phyloP scores from a whole-genome alignment of 2,113 vertebrate species.

The Hymenochirus boettgeri region DNA sequence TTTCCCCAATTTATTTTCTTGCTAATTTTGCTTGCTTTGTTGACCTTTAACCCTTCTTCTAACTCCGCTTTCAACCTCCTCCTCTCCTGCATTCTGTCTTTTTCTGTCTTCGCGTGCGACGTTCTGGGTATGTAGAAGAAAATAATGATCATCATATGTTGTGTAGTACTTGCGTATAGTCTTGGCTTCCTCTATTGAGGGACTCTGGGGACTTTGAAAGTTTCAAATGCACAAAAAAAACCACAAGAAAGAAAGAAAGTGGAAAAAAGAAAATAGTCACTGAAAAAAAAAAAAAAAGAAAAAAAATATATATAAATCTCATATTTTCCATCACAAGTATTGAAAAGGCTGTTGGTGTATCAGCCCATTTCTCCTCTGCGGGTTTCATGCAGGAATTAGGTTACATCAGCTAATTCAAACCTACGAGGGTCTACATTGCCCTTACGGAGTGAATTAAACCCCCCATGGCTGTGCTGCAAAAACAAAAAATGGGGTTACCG shows the following conservation, averaged over 20 bases:
- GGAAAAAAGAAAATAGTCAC: conserved; percentile 34
- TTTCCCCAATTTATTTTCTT: not conserved
- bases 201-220: conserved; percentile 83
- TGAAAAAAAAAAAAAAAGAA: conserved; percentile 26
- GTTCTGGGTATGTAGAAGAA: conserved; percentile 69
- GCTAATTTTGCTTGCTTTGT: not conserved
- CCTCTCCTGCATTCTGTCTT: not conserved
- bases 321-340: conserved; percentile 35
- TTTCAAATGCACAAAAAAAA: conserved; percentile 53
- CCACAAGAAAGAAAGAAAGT: conserved; percentile 48
- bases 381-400: conserved; percentile 32
- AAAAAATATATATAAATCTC: conserved; percentile 29
- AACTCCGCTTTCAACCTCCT: no score
- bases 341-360: conserved; percentile 23
- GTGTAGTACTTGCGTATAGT: conserved; percentile 89
- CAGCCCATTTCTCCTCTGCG: conserved; percentile 29
- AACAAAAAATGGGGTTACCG: conserved; percentile 24
- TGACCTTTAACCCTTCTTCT: not conserved
- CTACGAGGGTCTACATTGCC: not conserved
- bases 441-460: not conserved
- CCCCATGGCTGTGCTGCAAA: not conserved
- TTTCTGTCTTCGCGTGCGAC: not conserved
- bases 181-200: conserved; percentile 86
- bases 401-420: conserved; percentile 29
- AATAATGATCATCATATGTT: conserved; percentile 97